Base-by-base conservation (phyloP, 2,113 vertebrate species). In the Poeciliopsis occidentalis region DNA sequence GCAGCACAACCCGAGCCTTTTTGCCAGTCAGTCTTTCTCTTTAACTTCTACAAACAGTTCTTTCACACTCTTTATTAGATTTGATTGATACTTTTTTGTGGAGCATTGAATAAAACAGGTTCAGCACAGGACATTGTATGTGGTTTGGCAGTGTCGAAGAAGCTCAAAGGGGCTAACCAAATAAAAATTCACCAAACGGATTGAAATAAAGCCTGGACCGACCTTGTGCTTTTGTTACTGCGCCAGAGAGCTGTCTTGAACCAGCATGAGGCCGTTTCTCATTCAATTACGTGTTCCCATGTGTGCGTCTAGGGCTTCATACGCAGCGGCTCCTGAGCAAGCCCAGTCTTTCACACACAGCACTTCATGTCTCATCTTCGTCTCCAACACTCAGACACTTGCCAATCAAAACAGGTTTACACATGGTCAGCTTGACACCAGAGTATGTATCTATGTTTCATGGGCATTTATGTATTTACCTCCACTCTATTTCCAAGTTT, bases 211-310 rank as follows among this genome's bases (percentile, higher is more conserved):
- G 85, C 69, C 64, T 57, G 37, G 37, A 69, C 80, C 78, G 70
- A 91, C 81, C 79, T 90, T 82, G 66, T 62, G 66, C 77, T 86
- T 94, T 87, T 80, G 71, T 85, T 77, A 72, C 69, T 0, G 22
- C 73, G 92, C 93, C 94, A 94, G 85, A 88, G 85, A 93, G 72
- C 65, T 90, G 92, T 92, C 93, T 83, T 8, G 39, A 86, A 80
- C 79, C 70, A 80, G 82, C 70, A 60, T 83, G 87, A 88, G 87
- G 85, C 88, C 65, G 80, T 94, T 92, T 86, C 86, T 94, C 90
- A 94, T 94, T 92, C 87, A 91, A 88, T 93, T 93, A 92, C 71
- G 71, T 92, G 88, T 94, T 93, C 92, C 92, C 90, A 19, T 91
- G 88, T 87, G 84, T 87, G 83, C 71, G 64, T 79, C 92, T 93